Percentiles rank a stretch among this genome's conserved stretches.
Conservation (phyloP, 2,888 invertebrate species). For the Argyra leucocephala region DNA sequence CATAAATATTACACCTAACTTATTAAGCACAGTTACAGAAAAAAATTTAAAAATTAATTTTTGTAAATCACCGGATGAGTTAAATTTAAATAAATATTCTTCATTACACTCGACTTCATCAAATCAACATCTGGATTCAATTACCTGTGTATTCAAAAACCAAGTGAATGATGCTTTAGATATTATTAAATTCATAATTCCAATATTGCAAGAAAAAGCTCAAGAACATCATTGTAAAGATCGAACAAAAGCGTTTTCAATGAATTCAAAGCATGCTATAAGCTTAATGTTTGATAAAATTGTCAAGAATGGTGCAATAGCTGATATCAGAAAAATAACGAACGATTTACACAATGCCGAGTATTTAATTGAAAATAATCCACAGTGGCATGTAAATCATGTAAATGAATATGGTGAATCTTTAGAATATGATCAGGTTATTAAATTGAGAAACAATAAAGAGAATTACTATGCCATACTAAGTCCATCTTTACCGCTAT, state of each 20-base stretch:
- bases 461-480: constrained; percentile 32
- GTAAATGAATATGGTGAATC: constrained; percentile 44
- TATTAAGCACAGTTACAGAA: constrained; percentile 33
- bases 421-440: constrained; percentile 45
- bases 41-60: constrained; percentile 49
- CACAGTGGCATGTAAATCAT: constrained; percentile 61
- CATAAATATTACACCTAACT: constrained; percentile 48
- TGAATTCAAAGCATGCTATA: constrained; percentile 56
- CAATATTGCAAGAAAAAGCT: constrained; percentile 52
- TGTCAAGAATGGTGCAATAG: constrained; percentile 12
- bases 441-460: constrained; percentile 31
- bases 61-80: constrained; percentile 44
- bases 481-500: constrained; percentile 38
- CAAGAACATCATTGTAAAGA: constrained; percentile 34
- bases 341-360: constrained; percentile 53
- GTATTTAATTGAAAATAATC: constrained; percentile 59
- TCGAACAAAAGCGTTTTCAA: constrained; percentile 46
- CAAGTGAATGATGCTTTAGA: constrained; percentile 54
- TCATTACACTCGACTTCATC: constrained; percentile 18
- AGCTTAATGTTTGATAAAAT: constrained; percentile 41
- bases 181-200: constrained; percentile 55
- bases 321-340: constrained; percentile 28
- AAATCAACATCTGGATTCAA: constrained; percentile 23
- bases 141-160: constrained; percentile 56
- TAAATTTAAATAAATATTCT: constrained; percentile 21